Evolutionary conservation across 2,888 invertebrate species (phyloP).

Genomic region (Nyleta sp.): DNA sequence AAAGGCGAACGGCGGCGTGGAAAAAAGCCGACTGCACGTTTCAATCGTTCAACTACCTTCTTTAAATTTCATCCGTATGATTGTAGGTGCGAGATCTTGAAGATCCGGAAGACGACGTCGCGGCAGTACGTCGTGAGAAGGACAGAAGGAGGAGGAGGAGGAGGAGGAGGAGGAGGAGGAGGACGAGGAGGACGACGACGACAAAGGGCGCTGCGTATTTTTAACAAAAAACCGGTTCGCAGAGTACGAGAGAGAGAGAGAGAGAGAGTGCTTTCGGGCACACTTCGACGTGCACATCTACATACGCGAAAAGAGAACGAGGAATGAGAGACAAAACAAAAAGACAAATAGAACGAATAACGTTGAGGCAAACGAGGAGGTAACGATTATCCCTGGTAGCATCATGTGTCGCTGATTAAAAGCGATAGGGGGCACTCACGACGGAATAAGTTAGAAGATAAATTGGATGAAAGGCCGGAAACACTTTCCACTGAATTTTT

Average conservation of each 20-base stretch:
- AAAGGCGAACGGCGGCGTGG: constrained; percentile 3
- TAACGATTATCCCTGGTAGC: constrained; percentile 30
- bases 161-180: constrained; percentile 6
- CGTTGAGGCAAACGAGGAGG: constrained; percentile 10
- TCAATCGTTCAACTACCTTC: constrained; percentile 18
- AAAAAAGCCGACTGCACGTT: constrained; percentile 34
- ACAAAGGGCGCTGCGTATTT: constrained; percentile 67
- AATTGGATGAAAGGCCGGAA: constrained; percentile 25
- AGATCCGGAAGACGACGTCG: constrained; percentile 58
- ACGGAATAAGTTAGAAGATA: constrained; percentile 7
- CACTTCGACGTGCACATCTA: too few species aligned
- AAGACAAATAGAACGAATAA: too few species aligned
- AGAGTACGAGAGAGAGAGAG: not conserved
- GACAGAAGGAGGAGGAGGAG: constrained; percentile 30
- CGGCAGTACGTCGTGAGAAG: constrained; percentile 48
- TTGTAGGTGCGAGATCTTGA: constrained; percentile 54
- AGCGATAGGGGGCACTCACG: constrained; percentile 29
- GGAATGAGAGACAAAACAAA: constrained; percentile 23
- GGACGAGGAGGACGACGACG: constrained; percentile 31
- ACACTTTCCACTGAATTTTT: constrained; percentile 33
- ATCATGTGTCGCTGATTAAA: constrained; percentile 48
- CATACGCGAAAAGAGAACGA: constrained; percentile 37
- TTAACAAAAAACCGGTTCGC: constrained; percentile 77
- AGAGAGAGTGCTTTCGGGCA: constrained; percentile 24
- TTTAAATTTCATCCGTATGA: constrained; percentile 52